phyloP scores from a whole-genome alignment of 2,797 vertebrate genomes.

The Bradypodion ventrale region DNA sequence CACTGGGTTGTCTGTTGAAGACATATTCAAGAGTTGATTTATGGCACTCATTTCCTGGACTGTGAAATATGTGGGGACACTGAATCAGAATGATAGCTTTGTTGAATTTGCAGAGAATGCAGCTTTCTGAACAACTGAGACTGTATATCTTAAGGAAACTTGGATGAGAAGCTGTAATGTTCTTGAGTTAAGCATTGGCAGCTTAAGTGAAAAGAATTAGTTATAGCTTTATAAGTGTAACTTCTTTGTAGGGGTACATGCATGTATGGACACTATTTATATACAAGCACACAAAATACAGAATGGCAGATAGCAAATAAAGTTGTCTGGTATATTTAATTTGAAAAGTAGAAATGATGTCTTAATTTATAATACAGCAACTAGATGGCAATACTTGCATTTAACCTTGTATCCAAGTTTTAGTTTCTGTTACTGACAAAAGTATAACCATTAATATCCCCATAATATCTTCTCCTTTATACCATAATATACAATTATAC shows the following conservation, averaged over 20 bases:
- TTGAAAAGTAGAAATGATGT: neutral
- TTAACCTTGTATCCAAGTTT: neutral
- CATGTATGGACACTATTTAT: neutral
- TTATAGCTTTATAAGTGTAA: too few relatives aligned
- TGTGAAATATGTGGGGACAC: slow-evolving; percentile 20
- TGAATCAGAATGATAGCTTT: slow-evolving; percentile 47
- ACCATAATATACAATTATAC: too few relatives aligned
- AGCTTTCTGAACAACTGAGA: slow-evolving; percentile 31
- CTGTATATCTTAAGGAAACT: neutral
- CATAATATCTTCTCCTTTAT: neutral
- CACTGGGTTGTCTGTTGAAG: slow-evolving; percentile 31
- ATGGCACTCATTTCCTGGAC: slow-evolving; percentile 38
- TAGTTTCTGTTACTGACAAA: neutral
- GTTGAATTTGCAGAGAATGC: slow-evolving; percentile 26
- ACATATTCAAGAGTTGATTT: slow-evolving; percentile 41
- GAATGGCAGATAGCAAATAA: neutral
- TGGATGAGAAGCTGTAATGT: neutral
- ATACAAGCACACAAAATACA: neutral
- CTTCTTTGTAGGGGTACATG: neutral
- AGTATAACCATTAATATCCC: neutral
- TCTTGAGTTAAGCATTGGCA: slow-evolving; percentile 1
- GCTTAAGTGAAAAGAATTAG: too few relatives aligned
- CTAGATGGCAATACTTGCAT: neutral
- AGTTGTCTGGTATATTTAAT: neutral
- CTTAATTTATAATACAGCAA: neutral